A percentile compares a stretch with the other conserved stretches of the same genome.
Conservation (phyloP, 1,140 invertebrate species). For the Dendroctonus valens region DNA sequence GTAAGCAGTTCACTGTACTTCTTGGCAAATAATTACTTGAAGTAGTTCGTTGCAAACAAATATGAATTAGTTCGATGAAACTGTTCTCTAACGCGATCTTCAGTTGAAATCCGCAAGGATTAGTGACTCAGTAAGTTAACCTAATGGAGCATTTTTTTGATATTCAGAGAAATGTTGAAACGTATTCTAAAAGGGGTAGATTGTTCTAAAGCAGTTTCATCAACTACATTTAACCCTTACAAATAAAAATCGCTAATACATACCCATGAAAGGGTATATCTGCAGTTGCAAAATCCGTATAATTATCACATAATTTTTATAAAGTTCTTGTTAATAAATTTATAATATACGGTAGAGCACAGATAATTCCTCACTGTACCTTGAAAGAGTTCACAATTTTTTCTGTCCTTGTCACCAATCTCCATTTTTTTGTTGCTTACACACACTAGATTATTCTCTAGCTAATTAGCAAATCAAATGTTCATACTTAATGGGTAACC, state of each 20-base stretch:
- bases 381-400: too few relatives aligned
- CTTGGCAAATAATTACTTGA: conserved; percentile 10
- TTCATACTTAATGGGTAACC: too few relatives aligned
- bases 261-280: neutral
- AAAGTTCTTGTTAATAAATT: conserved; percentile 3
- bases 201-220: neutral
- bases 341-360: conserved; percentile 14
- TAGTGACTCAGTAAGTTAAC: too few relatives aligned
- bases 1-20: conserved; percentile 12
- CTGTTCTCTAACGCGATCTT: too few relatives aligned
- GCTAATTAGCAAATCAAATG: too few relatives aligned
- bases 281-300: conserved; percentile 3
- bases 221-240: neutral
- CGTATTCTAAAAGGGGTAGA: neutral
- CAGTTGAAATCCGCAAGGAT: too few relatives aligned
- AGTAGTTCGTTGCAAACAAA: conserved; percentile 25
- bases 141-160: too few relatives aligned
- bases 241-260: neutral
- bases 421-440: too few relatives aligned
- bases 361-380: neutral
- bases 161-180: too few relatives aligned
- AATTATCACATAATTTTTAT: conserved; percentile 23
- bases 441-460: too few relatives aligned
- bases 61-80: conserved; percentile 3
- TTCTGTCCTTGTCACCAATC: too few relatives aligned